Conservation (phyloP, 2,888 invertebrate genomes). For the Chironomus tentans region DNA sequence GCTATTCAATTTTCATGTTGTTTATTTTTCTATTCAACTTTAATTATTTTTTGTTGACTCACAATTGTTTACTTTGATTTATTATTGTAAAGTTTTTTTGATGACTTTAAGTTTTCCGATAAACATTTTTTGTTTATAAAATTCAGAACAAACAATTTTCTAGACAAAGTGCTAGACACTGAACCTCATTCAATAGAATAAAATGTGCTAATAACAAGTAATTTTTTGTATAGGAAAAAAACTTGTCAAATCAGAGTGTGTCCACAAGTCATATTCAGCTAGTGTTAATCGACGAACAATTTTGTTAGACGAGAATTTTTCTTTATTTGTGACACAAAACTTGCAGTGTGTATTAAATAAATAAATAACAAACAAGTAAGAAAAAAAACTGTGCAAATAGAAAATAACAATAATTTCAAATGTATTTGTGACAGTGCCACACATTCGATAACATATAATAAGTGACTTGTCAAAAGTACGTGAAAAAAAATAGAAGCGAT, state of each 20-base stretch:
- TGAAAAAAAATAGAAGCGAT: no score
- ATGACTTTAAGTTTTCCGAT: no score
- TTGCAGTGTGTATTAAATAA: not conserved
- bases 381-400: slow-evolving; percentile 5
- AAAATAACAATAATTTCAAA: not conserved
- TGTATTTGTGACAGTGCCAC: not conserved
- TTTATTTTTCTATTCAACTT: no score
- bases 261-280: not conserved
- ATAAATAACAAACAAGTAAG: not conserved
- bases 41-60: no score
- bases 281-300: not conserved
- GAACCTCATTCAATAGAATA: no score
- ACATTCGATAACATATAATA: not conserved
- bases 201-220: no score
- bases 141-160: no score
- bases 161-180: no score
- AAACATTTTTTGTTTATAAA: no score
- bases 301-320: not conserved
- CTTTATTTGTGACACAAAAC: not conserved
- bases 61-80: no score
- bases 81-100: no score
- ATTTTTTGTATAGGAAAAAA: not conserved
- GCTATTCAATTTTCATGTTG: no score
- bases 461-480: not conserved
- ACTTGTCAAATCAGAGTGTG: not conserved